Evolutionary conservation across 92 coral and sea anemone genomes (phyloP), one percentile per base, ranked within the genome.

Genomic region (Virgularia gustaviana): DNA sequence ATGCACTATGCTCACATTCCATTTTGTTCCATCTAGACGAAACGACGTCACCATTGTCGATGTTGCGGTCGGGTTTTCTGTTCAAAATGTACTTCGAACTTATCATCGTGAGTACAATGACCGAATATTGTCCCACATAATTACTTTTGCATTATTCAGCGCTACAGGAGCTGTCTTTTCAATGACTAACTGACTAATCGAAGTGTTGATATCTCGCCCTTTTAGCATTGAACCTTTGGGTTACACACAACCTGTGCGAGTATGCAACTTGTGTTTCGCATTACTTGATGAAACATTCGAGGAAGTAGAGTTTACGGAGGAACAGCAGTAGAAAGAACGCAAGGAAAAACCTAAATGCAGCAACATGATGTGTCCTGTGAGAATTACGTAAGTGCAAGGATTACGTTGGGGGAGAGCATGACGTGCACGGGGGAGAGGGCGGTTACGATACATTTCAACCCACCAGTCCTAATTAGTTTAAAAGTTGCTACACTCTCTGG

Each of bases 1-100:
- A 13, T 51, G 9, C 25, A 49, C 0, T n/a, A n/a, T n/a, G n/a
- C n/a, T n/a, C n/a, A n/a, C n/a, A n/a, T n/a, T n/a, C n/a, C n/a
- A n/a, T n/a, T 37, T 9, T 41, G 24, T 81, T 6, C 49, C 34
- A 33, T 47, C 2, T 57, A 92, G 98, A 89, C 98, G 11, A 82
- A 87, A 79, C 78, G 98, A 41, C 91, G 98, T 18, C 96, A 92
- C 79, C 98, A 92, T 57, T 92, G 98, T 35, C 98, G 98, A 15
- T 92, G 98, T 61, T 92, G 98, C 75, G 98, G 98, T 43, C 96
- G 98, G 23, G 98, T 92, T 58, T 92, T 92, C 71, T 92, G 98
- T 72, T 83, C 85, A 51, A 83, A 72, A 65, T 92, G 98, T 73
- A 89, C 96, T 30, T 89, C 83, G 27, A 90, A 92, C 42, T 60